A percentile compares a stretch with the other conserved stretches of the same genome.
These are phyloP conservation scores for Hippopotamus amphibius DNA, from an alignment of 2,113 vertebrate species.

Conservation along the genomic window DNA sequence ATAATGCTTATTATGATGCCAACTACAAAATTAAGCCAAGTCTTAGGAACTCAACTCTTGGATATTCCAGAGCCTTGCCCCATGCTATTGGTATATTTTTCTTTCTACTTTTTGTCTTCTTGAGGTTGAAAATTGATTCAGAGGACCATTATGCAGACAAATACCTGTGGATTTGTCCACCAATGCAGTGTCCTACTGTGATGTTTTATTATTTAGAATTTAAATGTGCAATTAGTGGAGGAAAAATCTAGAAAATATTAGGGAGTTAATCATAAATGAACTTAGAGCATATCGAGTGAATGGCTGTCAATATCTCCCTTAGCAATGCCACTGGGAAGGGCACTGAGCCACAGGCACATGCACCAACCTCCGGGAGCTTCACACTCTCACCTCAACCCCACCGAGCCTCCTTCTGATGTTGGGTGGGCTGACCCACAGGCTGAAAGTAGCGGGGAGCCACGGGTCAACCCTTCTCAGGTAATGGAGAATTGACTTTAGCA, in stretches of 20 bases:
- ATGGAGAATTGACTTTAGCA: neutral
- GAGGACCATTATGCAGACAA: neutral
- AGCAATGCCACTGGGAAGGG: neutral
- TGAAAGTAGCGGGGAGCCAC: neutral
- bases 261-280: neutral
- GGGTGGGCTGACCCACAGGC: neutral
- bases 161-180: neutral
- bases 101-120: neutral
- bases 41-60: neutral
- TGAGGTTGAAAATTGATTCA: neutral
- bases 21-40: neutral
- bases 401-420: neutral
- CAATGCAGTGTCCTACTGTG: neutral
- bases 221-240: neutral
- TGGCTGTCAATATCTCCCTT: neutral
- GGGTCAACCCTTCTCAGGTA: neutral
- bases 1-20: neutral
- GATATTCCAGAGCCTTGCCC: neutral
- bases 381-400: fast-evolving
- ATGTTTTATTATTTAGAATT: neutral
- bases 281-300: neutral
- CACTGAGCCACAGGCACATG: neutral
- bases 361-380: neutral
- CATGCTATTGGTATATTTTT: neutral
- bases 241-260: neutral